phyloP scores from a whole-genome alignment of 2,113 vertebrate species.

The Chionodraco myersi region DNA sequence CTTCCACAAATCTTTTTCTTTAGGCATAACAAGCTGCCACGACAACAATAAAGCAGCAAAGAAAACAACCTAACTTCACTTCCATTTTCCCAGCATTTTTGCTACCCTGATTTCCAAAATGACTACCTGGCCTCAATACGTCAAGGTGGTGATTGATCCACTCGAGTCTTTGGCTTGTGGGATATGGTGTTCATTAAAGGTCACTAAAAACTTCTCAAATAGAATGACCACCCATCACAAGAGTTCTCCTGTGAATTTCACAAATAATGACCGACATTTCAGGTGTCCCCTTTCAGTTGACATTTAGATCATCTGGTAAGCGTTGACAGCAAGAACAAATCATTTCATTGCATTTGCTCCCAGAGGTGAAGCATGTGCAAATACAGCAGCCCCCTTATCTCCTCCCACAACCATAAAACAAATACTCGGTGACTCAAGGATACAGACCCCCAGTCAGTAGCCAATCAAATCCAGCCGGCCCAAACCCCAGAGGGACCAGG shows the following conservation, averaged over 20 bases:
- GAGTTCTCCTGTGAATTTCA: not conserved
- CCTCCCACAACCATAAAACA: no score
- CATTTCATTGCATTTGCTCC: not conserved
- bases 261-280: not conserved
- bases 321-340: not conserved
- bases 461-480: no score
- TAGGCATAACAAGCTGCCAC: not conserved
- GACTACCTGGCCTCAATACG: not conserved
- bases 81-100: not conserved
- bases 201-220: not conserved
- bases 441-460: no score
- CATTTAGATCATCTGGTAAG: not conserved
- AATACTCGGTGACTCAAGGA: no score
- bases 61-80: not conserved
- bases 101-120: not conserved
- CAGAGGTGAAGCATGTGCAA: no score
- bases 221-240: not conserved
- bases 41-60: not conserved
- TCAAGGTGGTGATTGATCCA: not conserved
- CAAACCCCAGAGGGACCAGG: no score
- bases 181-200: not conserved
- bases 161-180: not conserved
- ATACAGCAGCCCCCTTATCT: no score
- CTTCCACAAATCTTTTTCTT: not conserved
- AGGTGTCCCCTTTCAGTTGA: not conserved